Evolutionary conservation across 2,888 invertebrate species (phyloP).

Genomic region (Chrysodeixis includens): DNA sequence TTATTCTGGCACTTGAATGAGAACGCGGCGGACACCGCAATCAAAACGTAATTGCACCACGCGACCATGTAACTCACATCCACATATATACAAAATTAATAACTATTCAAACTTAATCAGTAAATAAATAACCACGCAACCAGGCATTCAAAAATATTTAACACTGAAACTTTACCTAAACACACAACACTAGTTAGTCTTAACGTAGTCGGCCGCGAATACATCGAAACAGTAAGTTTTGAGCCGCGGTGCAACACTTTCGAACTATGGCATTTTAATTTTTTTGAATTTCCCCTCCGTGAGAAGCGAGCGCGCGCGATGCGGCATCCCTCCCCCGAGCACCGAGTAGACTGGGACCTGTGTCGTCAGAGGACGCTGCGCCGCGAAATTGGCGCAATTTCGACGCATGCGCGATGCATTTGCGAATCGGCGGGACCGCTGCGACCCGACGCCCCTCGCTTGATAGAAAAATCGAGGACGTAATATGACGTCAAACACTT

Average conservation of each 20-base stretch:
- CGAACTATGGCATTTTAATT: constrained; percentile 82
- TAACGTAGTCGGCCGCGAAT: constrained; percentile 53
- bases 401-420: constrained; percentile 83
- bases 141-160: constrained; percentile 48
- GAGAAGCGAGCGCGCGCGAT: constrained; percentile 73
- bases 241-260: constrained; percentile 72
- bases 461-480: constrained; percentile 88
- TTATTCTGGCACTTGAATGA: constrained; percentile 79
- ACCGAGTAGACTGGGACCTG: constrained; percentile 77
- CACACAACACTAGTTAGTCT: constrained; percentile 70
- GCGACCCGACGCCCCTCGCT: constrained; percentile 83
- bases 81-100: constrained; percentile 51
- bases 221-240: constrained; percentile 59
- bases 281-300: constrained; percentile 79
- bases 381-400: constrained; percentile 88
- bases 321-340: constrained; percentile 81
- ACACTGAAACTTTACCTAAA: constrained; percentile 68
- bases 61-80: constrained; percentile 62
- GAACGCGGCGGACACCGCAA: constrained; percentile 78
- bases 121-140: constrained; percentile 45
- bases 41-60: constrained; percentile 62
- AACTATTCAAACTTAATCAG: constrained; percentile 41
- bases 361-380: constrained; percentile 85
- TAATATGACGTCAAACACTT: constrained; percentile 85
- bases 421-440: constrained; percentile 82